Conservation (phyloP, 2,797 vertebrate species). For the Echeneis naucrates region DNA sequence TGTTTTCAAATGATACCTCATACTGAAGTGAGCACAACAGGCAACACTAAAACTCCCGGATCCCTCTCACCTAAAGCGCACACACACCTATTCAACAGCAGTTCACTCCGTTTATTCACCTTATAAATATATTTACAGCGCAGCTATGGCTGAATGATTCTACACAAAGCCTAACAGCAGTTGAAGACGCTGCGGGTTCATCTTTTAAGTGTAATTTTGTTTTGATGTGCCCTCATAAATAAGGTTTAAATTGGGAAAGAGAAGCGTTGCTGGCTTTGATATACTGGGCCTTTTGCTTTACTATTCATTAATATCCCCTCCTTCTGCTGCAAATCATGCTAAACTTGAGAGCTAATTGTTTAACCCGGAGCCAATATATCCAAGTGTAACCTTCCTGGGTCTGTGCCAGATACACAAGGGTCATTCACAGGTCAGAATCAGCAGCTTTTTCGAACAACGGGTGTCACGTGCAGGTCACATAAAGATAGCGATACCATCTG, state of each 20-base stretch:
- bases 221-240: constrained; percentile 48
- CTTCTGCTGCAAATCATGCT: constrained; percentile 62
- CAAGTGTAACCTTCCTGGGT: constrained; percentile 35
- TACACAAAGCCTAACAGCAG: constrained; percentile 11
- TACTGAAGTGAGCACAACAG: constrained; percentile 20
- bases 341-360: constrained; percentile 58
- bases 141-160: constrained; percentile 13
- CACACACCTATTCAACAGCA: constrained; percentile 29
- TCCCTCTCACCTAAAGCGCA: constrained; percentile 4
- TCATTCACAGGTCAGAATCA: constrained; percentile 51
- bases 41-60: not conserved
- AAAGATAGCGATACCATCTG: constrained; percentile 40
- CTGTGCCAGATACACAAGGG: constrained; percentile 44
- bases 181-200: constrained; percentile 10
- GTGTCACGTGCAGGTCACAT: constrained; percentile 20
- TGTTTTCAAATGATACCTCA: constrained; percentile 10
- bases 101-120: constrained; percentile 39
- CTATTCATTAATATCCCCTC: constrained; percentile 43
- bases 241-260: constrained; percentile 37
- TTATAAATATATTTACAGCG: constrained; percentile 37
- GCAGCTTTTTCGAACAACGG: constrained; percentile 14
- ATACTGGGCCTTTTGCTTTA: constrained; percentile 9
- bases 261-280: constrained; percentile 25
- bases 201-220: constrained; percentile 54
- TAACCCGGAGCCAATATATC: constrained; percentile 43